Percentiles rank a stretch among this genome's conserved stretches.
Conservation (phyloP, 2,797 vertebrate species). For the Lutra lutra region DNA sequence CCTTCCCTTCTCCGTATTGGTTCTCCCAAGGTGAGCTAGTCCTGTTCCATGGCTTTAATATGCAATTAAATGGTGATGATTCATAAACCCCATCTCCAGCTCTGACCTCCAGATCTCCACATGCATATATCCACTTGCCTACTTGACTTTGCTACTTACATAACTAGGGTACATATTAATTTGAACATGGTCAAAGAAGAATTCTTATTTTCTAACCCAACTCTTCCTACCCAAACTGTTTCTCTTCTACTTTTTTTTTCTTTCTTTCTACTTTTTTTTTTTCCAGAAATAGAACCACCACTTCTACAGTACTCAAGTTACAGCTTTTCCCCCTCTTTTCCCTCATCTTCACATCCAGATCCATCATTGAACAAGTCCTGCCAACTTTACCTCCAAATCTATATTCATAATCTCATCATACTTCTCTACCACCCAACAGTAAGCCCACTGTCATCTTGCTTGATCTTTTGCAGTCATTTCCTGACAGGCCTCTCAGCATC, state of each 20-base stretch:
- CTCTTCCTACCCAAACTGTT: not conserved
- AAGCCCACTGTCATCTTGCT: not conserved
- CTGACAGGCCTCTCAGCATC: not conserved
- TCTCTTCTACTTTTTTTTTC: not conserved
- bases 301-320: not conserved
- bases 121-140: not conserved
- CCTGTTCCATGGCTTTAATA: not conserved
- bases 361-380: not conserved
- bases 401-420: not conserved
- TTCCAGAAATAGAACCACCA: not conserved
- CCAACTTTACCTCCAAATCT: not conserved
- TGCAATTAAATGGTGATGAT: not conserved
- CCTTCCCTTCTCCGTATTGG: not conserved
- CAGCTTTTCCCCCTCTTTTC: not conserved
- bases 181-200: conserved; percentile 32
- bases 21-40: conserved; percentile 29
- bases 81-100: not conserved
- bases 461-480: not conserved
- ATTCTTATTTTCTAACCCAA: conserved; percentile 1
- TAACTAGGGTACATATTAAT: conserved; percentile 1
- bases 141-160: not conserved
- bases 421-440: not conserved
- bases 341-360: not conserved
- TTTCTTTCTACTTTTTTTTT: too few species aligned
- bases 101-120: not conserved